Evolutionary conservation across 2,113 vertebrate species (phyloP).

Genomic region (Rhea americana): DNA sequence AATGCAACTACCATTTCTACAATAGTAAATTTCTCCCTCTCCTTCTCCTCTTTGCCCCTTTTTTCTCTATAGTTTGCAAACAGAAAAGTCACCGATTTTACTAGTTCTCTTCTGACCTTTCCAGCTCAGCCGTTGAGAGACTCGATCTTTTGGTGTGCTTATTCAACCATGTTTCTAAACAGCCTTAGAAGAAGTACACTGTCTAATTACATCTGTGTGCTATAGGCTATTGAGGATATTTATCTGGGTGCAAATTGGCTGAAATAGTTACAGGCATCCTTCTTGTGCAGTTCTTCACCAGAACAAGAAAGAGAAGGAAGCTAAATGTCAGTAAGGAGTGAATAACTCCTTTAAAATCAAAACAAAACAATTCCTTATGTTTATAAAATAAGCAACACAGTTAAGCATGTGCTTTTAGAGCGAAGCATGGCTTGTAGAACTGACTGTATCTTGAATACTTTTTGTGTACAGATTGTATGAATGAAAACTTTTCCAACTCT

Average conservation of each 20-base stretch:
- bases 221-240: neutral
- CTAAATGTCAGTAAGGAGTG: neutral
- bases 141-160: slow-evolving; percentile 23
- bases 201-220: slow-evolving; percentile 4
- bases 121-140: neutral
- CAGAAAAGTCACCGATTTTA: neutral
- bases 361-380: neutral
- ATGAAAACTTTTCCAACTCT: neutral
- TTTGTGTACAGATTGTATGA: neutral
- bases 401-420: neutral
- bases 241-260: neutral
- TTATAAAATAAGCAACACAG: neutral
- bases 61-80: neutral
- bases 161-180: neutral
- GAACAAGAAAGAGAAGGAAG: neutral
- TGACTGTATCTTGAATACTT: rapidly evolving
- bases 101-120: slow-evolving; percentile 18
- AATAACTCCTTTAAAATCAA: neutral
- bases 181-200: neutral
- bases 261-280: neutral
- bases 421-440: neutral
- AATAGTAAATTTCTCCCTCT: neutral
- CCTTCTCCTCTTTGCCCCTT: neutral
- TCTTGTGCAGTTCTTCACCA: neutral
- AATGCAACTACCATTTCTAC: neutral